phyloP scores from a whole-genome alignment of 1,140 invertebrate species.

The Anoplophora glabripennis region DNA sequence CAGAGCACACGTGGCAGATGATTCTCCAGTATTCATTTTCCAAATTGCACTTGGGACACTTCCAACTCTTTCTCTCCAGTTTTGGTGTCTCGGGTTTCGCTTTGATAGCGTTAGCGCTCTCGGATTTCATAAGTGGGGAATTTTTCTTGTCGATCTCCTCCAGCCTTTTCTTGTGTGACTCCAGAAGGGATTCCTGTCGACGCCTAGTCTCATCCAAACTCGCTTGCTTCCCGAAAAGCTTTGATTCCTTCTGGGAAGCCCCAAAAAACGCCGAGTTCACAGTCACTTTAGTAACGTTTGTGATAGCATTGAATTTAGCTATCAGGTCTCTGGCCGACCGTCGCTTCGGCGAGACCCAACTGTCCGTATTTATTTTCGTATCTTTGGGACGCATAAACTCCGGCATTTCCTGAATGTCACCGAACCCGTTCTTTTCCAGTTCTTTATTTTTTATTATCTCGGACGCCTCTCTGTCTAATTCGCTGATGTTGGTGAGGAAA shows the following conservation, averaged over 20 bases:
- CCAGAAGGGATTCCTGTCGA: conserved; percentile 33
- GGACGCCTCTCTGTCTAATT: conserved; percentile 73
- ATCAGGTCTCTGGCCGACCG: conserved; percentile 58
- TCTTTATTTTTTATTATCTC: conserved; percentile 64
- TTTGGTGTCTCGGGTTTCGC: conserved; percentile 35
- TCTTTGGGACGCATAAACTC: conserved; percentile 43
- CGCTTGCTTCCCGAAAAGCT: conserved; percentile 38
- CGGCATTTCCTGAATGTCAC: conserved; percentile 45
- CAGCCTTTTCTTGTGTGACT: conserved; percentile 36
- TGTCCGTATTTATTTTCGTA: conserved; percentile 41
- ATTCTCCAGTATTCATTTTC: conserved; percentile 57
- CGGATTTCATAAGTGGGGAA: conserved; percentile 39
- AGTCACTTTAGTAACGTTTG: conserved; percentile 57
- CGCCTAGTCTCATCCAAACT: conserved; percentile 29
- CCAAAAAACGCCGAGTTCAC: conserved; percentile 38
- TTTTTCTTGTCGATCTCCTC: conserved; percentile 38
- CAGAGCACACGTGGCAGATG: conserved; percentile 56
- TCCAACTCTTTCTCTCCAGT: conserved; percentile 49
- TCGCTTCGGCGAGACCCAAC: conserved; percentile 49
- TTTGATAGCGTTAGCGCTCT: conserved; percentile 39
- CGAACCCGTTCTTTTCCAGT: conserved; percentile 33
- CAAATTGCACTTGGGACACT: conserved; percentile 55
- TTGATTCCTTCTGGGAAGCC: conserved; percentile 34
- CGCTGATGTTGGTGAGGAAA: conserved; percentile 75
- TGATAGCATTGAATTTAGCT: conserved; percentile 63